Percentiles rank a stretch among this genome's conserved stretches.
phyloP scores from a whole-genome alignment of 2,797 vertebrate genomes.

The Leucoraja ocellata region DNA sequence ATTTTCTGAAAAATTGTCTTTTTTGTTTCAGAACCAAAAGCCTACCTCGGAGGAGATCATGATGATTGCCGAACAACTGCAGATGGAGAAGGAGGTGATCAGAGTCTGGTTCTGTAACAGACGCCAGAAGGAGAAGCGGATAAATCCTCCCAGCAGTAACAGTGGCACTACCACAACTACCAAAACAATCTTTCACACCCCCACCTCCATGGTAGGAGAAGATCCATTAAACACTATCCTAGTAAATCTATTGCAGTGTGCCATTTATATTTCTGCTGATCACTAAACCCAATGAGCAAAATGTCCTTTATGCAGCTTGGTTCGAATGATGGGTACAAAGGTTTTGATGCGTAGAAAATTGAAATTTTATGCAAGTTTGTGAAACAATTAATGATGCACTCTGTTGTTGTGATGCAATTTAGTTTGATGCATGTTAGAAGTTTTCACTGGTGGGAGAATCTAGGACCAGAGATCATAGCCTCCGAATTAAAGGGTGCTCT shows the following conservation, averaged over 20 bases:
- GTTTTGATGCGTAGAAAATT: background rate
- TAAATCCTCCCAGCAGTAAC: conserved; percentile 92
- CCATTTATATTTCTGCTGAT: background rate
- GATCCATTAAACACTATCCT: background rate
- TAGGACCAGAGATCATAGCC: no score
- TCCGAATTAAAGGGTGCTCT: no score
- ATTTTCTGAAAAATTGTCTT: background rate
- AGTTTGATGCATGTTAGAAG: background rate
- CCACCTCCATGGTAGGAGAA: conserved; percentile 78
- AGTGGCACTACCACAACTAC: conserved; percentile 79
- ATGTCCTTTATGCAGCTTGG: background rate
- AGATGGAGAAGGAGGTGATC: conserved; percentile 99
- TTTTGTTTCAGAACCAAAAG: conserved; percentile 89
- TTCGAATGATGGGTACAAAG: background rate
- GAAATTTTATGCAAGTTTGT: background rate
- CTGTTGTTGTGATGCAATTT: background rate
- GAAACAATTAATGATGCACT: background rate
- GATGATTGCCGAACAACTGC: conserved; percentile 98
- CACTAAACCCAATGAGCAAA: background rate
- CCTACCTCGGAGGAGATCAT: conserved; percentile 99
- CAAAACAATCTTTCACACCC: conserved; percentile 89
- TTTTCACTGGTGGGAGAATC: no score
- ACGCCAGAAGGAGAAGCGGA: conserved; percentile 96
- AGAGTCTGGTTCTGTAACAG: conserved; percentile 99
- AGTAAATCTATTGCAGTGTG: background rate